Conservation (phyloP, 2,797 vertebrate genomes). For the Coilia nasus region DNA sequence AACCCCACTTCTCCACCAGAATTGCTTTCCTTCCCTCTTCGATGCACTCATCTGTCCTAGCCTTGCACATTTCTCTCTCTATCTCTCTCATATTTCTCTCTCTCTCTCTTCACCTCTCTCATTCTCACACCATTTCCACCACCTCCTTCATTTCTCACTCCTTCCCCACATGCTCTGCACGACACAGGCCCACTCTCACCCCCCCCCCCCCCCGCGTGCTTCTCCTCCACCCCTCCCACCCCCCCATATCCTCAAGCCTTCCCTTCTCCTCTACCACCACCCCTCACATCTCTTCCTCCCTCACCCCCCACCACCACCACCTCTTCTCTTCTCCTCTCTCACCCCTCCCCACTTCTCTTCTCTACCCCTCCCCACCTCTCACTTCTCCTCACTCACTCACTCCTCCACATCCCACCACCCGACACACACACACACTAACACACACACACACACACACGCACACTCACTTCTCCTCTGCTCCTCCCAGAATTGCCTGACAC, state of each 20-base stretch:
- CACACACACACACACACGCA: not conserved
- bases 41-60: not conserved
- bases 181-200: not conserved
- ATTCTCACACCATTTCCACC: not conserved
- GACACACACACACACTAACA: not conserved
- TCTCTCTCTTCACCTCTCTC: too few species aligned
- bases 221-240: too few species aligned
- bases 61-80: constrained; percentile 7
- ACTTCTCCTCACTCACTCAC: constrained; percentile 59
- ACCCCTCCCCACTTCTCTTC: not conserved
- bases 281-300: too few species aligned
- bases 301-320: too few species aligned
- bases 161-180: not conserved
- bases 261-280: too few species aligned
- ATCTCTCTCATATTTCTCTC: too few species aligned
- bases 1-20: not conserved
- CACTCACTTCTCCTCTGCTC: too few species aligned
- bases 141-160: not conserved
- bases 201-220: not conserved
- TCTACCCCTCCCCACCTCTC: too few species aligned
- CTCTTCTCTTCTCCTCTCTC: constrained; percentile 7
- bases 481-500: constrained; percentile 86
- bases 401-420: constrained; percentile 63
- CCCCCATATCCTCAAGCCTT: too few species aligned
- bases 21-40: not conserved